phyloP scores from a whole-genome alignment of 2,113 vertebrate species.

The Bubo scandiacus region DNA sequence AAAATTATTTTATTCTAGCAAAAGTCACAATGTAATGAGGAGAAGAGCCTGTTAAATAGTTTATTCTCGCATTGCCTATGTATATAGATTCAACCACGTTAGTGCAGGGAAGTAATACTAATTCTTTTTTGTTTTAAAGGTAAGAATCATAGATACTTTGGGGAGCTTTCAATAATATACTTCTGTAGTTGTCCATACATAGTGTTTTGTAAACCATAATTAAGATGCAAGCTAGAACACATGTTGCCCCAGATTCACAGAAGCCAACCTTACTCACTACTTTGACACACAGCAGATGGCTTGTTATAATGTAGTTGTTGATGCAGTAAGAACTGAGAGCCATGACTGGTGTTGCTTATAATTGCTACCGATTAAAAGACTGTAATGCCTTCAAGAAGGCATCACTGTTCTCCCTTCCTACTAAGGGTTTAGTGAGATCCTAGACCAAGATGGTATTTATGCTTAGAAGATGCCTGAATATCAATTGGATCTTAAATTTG shows the following conservation, averaged over 20 bases:
- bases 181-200: neutral
- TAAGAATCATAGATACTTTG: neutral
- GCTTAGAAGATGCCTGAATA: neutral
- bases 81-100: neutral
- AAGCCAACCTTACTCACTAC: conserved; percentile 17
- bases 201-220: conserved; percentile 20
- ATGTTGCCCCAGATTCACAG: conserved; percentile 46
- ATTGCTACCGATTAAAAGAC: neutral
- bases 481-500: neutral
- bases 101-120: neutral
- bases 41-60: neutral
- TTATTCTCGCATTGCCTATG: neutral
- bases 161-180: neutral
- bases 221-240: conserved; percentile 27
- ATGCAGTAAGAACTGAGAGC: neutral
- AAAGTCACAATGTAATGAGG: neutral
- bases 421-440: neutral
- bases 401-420: neutral
- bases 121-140: neutral
- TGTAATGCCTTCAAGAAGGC: neutral
- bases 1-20: neutral
- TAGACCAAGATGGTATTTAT: neutral
- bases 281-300: conserved; percentile 44
- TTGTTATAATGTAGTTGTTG: conserved; percentile 21
- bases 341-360: neutral